Conservation (phyloP, 1,140 invertebrate species). For the Brachystomella parvula region DNA sequence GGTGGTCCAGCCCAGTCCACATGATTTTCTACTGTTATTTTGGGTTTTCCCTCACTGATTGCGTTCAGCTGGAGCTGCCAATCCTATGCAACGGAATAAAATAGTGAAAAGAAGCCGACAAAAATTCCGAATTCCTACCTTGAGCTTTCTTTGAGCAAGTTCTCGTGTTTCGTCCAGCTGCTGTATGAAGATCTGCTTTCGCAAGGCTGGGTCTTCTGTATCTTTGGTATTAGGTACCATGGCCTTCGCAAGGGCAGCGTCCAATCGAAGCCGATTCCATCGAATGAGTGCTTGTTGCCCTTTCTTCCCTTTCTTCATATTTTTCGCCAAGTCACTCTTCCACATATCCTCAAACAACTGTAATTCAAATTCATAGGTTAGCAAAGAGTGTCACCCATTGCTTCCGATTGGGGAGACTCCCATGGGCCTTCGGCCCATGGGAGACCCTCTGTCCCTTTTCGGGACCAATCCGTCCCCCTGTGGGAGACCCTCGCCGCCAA, state of each 20-base stretch:
- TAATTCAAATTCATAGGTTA: too few relatives aligned
- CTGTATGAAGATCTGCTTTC: slow-evolving; percentile 29
- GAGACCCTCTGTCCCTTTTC: too few relatives aligned
- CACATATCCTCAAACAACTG: too few relatives aligned
- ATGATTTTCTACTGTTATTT: slow-evolving; percentile 47
- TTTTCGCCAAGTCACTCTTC: too few relatives aligned
- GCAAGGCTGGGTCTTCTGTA: not conserved
- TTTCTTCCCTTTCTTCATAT: not conserved
- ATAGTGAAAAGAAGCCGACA: not conserved
- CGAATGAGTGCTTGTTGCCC: not conserved
- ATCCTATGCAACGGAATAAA: slow-evolving; percentile 29
- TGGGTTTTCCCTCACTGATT: slow-evolving; percentile 41
- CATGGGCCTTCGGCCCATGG: too few relatives aligned
- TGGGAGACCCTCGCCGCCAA: not conserved
- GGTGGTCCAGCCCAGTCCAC: slow-evolving; percentile 62
- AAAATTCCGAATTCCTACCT: too few relatives aligned
- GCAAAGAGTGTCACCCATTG: slow-evolving; percentile 20
- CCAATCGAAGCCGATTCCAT: not conserved
- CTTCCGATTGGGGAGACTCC: slow-evolving; percentile 29
- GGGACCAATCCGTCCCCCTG: not conserved
- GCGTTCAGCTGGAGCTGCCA: slow-evolving; percentile 49
- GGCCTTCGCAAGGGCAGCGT: too few relatives aligned
- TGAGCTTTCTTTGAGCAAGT: not conserved
- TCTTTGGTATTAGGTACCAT: too few relatives aligned
- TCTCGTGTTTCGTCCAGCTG: not conserved